Evolutionary conservation across 1,140 invertebrate species (phyloP).

Genomic region (Brachionus sp.): DNA sequence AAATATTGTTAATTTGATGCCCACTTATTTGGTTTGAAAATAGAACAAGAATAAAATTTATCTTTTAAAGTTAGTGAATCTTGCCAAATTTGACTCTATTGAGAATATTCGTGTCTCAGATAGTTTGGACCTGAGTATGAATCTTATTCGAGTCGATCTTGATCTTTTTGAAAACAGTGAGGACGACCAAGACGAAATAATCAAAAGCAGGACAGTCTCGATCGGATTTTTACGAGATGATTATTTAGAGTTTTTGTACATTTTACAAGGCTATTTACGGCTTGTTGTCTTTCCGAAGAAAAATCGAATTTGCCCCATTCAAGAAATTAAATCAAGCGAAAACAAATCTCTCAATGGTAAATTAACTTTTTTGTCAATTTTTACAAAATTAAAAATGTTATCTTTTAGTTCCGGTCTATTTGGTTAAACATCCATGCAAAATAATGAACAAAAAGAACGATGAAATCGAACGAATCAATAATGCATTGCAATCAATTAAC

Average conservation of each 20-base stretch:
- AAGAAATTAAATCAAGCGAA: conserved; percentile 33
- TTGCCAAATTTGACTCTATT: conserved; percentile 35
- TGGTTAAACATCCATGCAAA: conserved; percentile 37
- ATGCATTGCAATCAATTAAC: not conserved
- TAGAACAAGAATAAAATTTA: no score
- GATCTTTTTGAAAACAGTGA: conserved; percentile 15
- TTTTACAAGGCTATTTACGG: conserved; percentile 32
- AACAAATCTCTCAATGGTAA: not conserved
- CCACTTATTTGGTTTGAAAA: no score
- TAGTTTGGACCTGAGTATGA: not conserved
- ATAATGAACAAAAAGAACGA: not conserved
- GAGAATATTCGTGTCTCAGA: conserved; percentile 39
- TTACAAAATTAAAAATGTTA: not conserved
- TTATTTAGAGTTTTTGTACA: conserved; percentile 33
- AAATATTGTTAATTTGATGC: no score
- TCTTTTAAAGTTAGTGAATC: not conserved
- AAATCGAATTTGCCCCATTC: conserved; percentile 13
- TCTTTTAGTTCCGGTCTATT: conserved; percentile 31
- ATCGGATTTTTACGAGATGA: conserved; percentile 37
- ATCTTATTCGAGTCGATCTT: conserved; percentile 29
- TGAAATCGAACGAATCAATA: not conserved
- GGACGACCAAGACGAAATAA: not conserved
- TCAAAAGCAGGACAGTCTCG: not conserved
- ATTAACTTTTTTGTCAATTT: not conserved
- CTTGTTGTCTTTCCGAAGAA: not conserved